Percentiles rank a stretch among this genome's conserved stretches.
Evolutionary conservation across 2,113 vertebrate species (phyloP).

Genomic region (Platysternon megacephalum): DNA sequence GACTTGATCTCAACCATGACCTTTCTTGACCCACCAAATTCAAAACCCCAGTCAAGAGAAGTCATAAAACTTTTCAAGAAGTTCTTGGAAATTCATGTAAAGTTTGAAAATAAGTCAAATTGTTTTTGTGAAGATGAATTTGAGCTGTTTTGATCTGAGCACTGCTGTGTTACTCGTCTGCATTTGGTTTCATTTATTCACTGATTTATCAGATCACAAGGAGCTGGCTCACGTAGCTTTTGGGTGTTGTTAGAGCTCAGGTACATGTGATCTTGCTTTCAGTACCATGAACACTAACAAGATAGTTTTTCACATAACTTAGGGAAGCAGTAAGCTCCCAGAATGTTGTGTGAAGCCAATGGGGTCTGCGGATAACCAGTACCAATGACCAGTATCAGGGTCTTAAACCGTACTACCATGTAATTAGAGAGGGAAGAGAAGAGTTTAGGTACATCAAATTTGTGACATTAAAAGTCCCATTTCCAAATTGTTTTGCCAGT

Average conservation of each 20-base stretch:
- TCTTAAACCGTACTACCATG: neutral
- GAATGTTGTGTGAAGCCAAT: neutral
- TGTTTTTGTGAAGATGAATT: neutral
- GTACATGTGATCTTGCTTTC: neutral
- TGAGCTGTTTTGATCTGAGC: neutral
- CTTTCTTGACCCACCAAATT: neutral
- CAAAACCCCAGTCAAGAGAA: neutral
- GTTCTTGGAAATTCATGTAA: neutral
- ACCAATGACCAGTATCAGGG: neutral
- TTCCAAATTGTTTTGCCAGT: neutral
- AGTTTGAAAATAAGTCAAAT: neutral
- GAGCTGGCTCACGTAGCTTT: neutral
- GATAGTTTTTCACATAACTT: neutral
- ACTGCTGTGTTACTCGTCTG: neutral
- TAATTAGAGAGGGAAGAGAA: neutral
- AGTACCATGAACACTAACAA: neutral
- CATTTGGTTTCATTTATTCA: rapidly evolving
- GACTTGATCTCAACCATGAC: neutral
- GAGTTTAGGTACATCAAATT: neutral
- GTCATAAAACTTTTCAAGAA: neutral
- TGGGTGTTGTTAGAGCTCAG: neutral
- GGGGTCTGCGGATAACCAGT: neutral
- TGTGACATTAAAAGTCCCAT: neutral
- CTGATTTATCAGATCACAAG: rapidly evolving
- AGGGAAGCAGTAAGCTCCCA: neutral